Base-by-base conservation (phyloP, 2,113 vertebrate genomes). In the Recurvirostra avosetta region DNA sequence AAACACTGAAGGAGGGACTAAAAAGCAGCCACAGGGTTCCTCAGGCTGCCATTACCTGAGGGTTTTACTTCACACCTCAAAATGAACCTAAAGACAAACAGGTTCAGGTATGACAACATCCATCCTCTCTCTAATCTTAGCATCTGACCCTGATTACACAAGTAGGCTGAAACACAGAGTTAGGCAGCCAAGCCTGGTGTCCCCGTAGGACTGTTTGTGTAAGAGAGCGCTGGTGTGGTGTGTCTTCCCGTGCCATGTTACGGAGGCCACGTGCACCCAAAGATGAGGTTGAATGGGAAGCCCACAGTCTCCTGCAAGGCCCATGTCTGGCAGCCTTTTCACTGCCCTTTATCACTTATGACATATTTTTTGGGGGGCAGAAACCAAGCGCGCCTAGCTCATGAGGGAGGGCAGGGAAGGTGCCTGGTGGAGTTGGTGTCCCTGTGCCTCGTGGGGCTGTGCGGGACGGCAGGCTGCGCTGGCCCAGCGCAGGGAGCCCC, bases 371-470 rank as follows among this genome's bases (percentile, higher is more conserved):
- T 6, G 45, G 45, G 18, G 45, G 45, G 45, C 45, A 52, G 53
- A 45, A 73, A 26, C 11, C 32, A 18, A 75, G 47, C 52, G 47
- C 52, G 53, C 55, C 47, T 6, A 50, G 49, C 20, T 65, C 7
- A 13, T 0, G 56, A 73, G 25, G 27, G 45, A 36, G 12, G n/a
- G 49, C 49, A 9, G 21, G 61, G 43, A 30, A 65, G 50, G 50
- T 3, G 36, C 27, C 71, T 1, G 58, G 16, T 8, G 55, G 26
- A 19, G 26, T 13, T 4, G 19, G n/a, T 2, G 32, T 18, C 84
- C 22, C 0, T 0, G 61, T 6, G 45, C 9, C 38, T 20, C 25
- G 12, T 0, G 49, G 40, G 17, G 53, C 72, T 8, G 34, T 0
- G 71, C 0, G 16, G 73, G 12, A 9, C 1, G 21, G 68, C 47